Evolutionary conservation across 2,888 invertebrate genomes (phyloP), one percentile per base, ranked within the genome.

Genomic region (Scaptodrosophila latifasciaeformis): DNA sequence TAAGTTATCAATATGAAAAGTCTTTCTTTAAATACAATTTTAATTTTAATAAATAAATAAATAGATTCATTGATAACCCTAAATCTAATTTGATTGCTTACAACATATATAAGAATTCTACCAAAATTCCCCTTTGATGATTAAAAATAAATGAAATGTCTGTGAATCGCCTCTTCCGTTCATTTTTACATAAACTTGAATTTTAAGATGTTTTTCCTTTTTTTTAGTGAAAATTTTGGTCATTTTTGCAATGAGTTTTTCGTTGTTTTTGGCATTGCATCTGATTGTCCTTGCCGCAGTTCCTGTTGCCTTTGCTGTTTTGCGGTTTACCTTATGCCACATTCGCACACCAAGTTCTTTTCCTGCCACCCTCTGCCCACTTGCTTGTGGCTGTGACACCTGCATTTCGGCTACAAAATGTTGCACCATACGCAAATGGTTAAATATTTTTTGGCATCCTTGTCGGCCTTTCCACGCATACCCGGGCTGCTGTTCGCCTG

Each of bases 351-450:
- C 18, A 7, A 5, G 31, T 18, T 37, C 10, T 37, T 37, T 17
- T 17, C 13, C 4, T 31, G 31, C 31, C 13, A 5, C 31, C 31
- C 5, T 9, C 13, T 31, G 31, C 5, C n/a, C 31, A 2, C 2
- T n/a, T 13, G 2, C 2, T 13, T 35, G 35, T 7, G 13, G 35
- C 39, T n/a, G 3, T 39, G 71, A 65, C 76, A 69, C 59, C 56
- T 76, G 69, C 72, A 76, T 69, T 60, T 37, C 63, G 76, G 62
- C 65, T 55, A 62, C 72, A 74, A 74, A 74, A 74, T 74, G 72
- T 77, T 74, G 72, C 49, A 37, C 10, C 19, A 40, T 4, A 21
- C 40, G 37, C 37, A 17, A 10, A 10, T 17, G n/a, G n/a, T n/a
- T n/a, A n/a, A n/a, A n/a, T n/a, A n/a, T n/a, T n/a, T n/a, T n/a